Evolutionary conservation across 2,113 vertebrate genomes (phyloP).

Genomic region (Coracopsis vasa): DNA sequence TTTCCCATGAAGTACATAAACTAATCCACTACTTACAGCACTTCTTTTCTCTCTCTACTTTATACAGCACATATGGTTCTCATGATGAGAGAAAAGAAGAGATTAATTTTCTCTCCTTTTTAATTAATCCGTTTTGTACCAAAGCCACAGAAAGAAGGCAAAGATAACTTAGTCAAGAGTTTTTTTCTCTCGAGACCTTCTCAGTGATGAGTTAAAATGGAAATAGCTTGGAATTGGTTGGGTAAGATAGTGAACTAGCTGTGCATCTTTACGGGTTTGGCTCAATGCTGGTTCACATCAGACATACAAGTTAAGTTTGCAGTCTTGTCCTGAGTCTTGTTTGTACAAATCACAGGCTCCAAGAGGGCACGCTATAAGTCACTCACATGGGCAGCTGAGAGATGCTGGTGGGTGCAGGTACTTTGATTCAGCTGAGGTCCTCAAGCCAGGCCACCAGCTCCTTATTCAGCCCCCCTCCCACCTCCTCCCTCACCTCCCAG

Average conservation of each 20-base stretch:
- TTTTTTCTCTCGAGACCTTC: background rate
- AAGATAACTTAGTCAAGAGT: background rate
- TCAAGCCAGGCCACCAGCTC: background rate
- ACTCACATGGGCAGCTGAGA: rapidly evolving
- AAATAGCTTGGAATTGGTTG: background rate
- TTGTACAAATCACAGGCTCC: background rate
- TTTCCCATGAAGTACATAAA: slow-evolving; percentile 43
- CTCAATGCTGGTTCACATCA: background rate
- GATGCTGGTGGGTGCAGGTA: background rate
- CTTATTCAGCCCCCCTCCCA: background rate
- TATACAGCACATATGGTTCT: background rate
- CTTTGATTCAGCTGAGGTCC: background rate
- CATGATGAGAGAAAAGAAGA: background rate
- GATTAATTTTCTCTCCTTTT: background rate
- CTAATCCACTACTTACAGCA: background rate
- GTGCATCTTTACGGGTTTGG: background rate
- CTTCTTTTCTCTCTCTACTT: background rate
- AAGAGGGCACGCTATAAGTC: background rate
- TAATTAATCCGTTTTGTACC: background rate
- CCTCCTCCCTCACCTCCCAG: background rate
- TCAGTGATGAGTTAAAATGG: background rate
- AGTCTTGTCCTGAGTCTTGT: background rate
- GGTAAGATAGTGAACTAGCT: background rate
- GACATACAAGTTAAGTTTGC: background rate
- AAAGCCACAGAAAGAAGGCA: background rate